Evolutionary conservation across 1,140 invertebrate species (phyloP).

Genomic region (Probaryconus sp.): DNA sequence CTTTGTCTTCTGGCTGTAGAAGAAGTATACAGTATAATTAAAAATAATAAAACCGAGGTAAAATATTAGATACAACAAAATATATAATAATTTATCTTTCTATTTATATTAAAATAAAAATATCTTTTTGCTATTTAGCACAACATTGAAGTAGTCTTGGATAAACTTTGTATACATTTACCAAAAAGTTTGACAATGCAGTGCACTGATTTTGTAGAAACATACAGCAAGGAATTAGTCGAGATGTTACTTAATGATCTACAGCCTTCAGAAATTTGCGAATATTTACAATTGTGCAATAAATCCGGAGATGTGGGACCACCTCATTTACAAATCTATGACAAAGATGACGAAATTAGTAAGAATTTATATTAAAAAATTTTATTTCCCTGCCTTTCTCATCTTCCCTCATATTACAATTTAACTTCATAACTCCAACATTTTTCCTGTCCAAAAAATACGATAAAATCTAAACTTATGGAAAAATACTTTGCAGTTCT

Average conservation of each 20-base stretch:
- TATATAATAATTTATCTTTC: slow-evolving; percentile 6
- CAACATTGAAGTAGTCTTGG: slow-evolving; percentile 84
- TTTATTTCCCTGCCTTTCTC: too few species aligned
- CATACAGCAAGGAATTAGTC: slow-evolving; percentile 86
- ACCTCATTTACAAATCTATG: slow-evolving; percentile 68
- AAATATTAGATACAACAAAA: slow-evolving; percentile 10
- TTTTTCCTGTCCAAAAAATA: too few species aligned
- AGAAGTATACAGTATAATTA: slow-evolving; percentile 83
- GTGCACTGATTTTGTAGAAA: slow-evolving; percentile 87
- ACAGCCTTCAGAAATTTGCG: slow-evolving; percentile 87
- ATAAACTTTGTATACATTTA: slow-evolving; percentile 85
- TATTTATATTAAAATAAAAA: slow-evolving; percentile 10
- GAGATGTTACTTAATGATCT: slow-evolving; percentile 88
- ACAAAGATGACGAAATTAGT: slow-evolving; percentile 80
- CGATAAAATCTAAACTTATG: too few species aligned
- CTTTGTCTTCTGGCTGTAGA: slow-evolving; percentile 89
- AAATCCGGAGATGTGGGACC: slow-evolving; percentile 68
- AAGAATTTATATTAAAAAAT: too few species aligned
- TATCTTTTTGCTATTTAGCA: slow-evolving; percentile 76
- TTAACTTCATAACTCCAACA: too few species aligned
- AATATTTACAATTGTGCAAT: slow-evolving; percentile 85
- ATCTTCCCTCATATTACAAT: too few species aligned
- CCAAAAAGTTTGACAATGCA: slow-evolving; percentile 81
- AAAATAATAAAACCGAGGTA: slow-evolving; percentile 83
- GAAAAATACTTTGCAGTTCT: too few species aligned